A percentile compares a stretch with the other conserved stretches of the same genome.
phyloP scores from a whole-genome alignment of 2,113 vertebrate genomes.

The Arothron firmamentum region DNA sequence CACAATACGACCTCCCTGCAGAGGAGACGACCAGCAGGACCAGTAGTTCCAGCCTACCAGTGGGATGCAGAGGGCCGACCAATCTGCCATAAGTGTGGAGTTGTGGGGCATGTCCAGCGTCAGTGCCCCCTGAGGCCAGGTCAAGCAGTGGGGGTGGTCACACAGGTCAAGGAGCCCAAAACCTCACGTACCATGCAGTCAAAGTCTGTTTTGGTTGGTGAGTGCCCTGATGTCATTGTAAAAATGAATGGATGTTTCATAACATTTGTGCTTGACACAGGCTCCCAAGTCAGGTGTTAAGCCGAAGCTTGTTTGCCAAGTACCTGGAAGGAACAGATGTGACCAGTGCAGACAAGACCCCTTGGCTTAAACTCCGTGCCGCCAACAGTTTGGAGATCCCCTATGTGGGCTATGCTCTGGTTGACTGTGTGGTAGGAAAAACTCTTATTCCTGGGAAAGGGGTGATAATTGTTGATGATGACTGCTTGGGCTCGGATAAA shows the following conservation, averaged over 20 bases:
- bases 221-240: constrained; percentile 14
- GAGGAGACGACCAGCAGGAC: background rate
- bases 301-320: background rate
- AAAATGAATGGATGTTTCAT: constrained; percentile 1
- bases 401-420: constrained; percentile 9
- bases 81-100: background rate
- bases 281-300: constrained; percentile 5
- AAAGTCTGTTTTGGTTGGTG: constrained; percentile 3
- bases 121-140: background rate
- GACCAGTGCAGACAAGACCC: background rate
- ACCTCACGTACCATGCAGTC: background rate
- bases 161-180: background rate
- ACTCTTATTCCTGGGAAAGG: background rate
- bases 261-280: constrained; percentile 22
- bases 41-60: background rate
- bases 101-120: background rate
- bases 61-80: constrained; percentile 13
- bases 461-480: constrained; percentile 2
- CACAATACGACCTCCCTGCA: background rate
- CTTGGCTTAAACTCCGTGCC: constrained; percentile 10
- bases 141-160: background rate
- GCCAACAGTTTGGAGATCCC: constrained; percentile 24
- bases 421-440: constrained; percentile 11
- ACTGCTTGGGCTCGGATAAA: too few species aligned
- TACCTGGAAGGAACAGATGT: background rate